Evolutionary conservation across 2,797 vertebrate genomes (phyloP).

Genomic region (Simalia tracyae): DNA sequence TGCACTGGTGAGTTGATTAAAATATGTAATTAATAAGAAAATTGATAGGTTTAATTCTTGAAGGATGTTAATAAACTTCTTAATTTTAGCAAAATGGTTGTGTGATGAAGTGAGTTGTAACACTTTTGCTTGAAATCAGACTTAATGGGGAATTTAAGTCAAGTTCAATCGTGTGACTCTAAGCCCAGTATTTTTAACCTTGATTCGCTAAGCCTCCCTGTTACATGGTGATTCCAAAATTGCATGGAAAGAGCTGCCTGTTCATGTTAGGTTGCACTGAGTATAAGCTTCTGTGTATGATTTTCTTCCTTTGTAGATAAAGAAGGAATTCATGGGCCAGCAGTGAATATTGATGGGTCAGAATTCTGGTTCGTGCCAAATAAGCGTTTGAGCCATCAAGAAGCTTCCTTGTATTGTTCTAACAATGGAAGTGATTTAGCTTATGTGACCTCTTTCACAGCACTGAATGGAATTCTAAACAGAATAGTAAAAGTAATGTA

Average conservation of each 20-base stretch:
- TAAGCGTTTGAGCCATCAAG: conserved; percentile 78
- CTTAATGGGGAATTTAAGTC: neutral
- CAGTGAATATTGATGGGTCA: conserved; percentile 81
- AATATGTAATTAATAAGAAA: neutral
- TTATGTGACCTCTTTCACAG: conserved; percentile 65
- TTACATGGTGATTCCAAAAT: neutral
- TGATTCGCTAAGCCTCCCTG: neutral
- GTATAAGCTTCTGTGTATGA: neutral
- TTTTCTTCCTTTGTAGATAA: conserved; percentile 66
- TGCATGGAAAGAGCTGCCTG: neutral
- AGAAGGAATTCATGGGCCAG: conserved; percentile 77
- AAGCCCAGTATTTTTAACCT: neutral
- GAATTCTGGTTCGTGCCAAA: conserved; percentile 93
- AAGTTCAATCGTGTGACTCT: neutral
- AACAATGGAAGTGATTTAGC: conserved; percentile 84
- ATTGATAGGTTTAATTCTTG: neutral
- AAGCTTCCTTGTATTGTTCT: conserved; percentile 84
- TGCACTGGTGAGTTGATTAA: neutral
- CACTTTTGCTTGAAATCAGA: neutral
- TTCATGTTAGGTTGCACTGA: neutral
- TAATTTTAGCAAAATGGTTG: neutral
- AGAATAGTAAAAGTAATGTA: conserved; percentile 75
- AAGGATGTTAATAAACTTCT: neutral
- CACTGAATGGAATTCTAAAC: conserved; percentile 73
- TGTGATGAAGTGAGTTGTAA: neutral